Percentiles rank a stretch among this genome's conserved stretches.
phyloP scores from a whole-genome alignment of 2,113 vertebrate species.

The Alouatta palliata region DNA sequence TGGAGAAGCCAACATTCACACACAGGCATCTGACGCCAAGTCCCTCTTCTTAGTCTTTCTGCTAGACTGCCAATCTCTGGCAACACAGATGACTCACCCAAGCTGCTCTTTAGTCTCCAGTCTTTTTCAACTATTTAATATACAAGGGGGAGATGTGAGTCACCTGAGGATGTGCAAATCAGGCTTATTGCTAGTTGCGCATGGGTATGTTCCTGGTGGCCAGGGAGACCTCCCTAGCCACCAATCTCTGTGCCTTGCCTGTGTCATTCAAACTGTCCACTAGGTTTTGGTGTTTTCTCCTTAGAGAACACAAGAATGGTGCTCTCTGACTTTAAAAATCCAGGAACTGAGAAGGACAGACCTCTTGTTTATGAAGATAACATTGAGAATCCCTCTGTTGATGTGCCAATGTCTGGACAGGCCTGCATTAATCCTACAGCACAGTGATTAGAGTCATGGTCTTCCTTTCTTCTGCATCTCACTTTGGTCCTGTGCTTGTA shows the following conservation, averaged over 20 bases:
- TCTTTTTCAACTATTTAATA: neutral
- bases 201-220: neutral
- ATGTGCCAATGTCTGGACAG: neutral
- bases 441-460: neutral
- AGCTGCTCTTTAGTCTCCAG: neutral
- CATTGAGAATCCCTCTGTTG: neutral
- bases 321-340: neutral
- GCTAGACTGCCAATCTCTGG: neutral
- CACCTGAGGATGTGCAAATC: neutral
- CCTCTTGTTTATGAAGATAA: neutral
- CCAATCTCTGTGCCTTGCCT: too few relatives aligned
- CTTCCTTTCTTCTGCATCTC: neutral
- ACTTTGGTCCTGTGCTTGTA: neutral
- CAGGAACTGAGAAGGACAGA: neutral
- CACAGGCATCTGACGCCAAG: neutral
- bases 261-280: too few relatives aligned
- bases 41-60: neutral
- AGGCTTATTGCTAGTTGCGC: neutral
- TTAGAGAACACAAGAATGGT: neutral
- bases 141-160: neutral
- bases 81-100: neutral
- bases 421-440: neutral
- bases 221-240: neutral
- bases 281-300: neutral
- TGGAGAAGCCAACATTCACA: neutral